phyloP scores from a whole-genome alignment of 2,888 invertebrate species.

The Pinctada fucata region DNA sequence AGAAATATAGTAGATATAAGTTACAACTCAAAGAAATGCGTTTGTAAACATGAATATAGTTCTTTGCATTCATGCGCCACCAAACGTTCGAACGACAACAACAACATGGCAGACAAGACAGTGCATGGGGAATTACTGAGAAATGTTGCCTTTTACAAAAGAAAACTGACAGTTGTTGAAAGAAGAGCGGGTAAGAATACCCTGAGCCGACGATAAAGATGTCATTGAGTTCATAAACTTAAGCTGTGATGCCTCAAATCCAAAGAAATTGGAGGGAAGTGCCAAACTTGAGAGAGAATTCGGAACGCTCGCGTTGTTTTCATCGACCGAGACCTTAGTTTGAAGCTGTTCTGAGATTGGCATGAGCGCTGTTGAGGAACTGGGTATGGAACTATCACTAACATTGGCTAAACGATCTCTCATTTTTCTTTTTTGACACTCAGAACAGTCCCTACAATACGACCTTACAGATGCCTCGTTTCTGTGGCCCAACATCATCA shows the following conservation, averaged over 20 bases:
- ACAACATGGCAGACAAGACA: background rate
- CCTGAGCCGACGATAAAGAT: background rate
- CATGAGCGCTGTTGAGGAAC: background rate
- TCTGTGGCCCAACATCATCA: no score
- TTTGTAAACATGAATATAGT: background rate
- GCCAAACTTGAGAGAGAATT: background rate
- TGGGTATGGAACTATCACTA: background rate
- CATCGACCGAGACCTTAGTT: background rate
- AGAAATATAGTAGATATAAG: no score
- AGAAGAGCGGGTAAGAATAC: background rate
- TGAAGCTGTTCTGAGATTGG: background rate
- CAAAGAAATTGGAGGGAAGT: background rate
- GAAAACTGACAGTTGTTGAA: background rate
- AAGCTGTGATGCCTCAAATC: background rate
- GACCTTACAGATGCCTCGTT: no score
- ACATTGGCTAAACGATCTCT: background rate
- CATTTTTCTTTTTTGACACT: background rate
- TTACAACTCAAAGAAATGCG: background rate
- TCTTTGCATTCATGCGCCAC: background rate
- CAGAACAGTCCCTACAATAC: no score
- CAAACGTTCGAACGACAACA: background rate
- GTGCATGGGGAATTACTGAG: background rate
- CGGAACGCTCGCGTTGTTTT: background rate
- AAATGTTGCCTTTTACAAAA: background rate
- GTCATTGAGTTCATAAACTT: background rate